Evolutionary conservation across 1,140 invertebrate species (phyloP).

Genomic region (Drosophila saltans): DNA sequence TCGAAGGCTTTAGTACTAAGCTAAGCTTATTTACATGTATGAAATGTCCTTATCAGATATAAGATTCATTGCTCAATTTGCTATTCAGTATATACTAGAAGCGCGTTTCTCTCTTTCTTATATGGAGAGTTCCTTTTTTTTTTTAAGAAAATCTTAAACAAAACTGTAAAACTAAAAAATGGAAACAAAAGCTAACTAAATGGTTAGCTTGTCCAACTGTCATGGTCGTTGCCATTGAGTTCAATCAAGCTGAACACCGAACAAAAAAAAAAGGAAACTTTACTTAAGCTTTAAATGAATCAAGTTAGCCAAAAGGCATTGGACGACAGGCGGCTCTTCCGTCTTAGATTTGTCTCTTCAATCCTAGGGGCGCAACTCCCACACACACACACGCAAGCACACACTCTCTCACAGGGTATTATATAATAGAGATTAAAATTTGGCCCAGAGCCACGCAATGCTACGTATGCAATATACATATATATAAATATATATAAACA

Average conservation of each 20-base stretch:
- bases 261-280: neutral
- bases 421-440: slow-evolving; percentile 43
- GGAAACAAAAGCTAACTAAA: neutral
- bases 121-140: neutral
- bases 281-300: slow-evolving; percentile 30
- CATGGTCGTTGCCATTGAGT: slow-evolving; percentile 53
- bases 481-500: slow-evolving; percentile 20
- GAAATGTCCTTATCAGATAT: too few relatives aligned
- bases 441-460: slow-evolving; percentile 53
- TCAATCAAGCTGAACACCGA: slow-evolving; percentile 38
- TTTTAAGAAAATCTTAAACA: neutral
- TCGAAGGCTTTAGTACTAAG: too few relatives aligned
- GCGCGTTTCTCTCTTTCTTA: neutral
- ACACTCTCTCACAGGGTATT: slow-evolving; percentile 23
- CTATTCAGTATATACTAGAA: too few relatives aligned
- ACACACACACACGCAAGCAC: slow-evolving; percentile 24
- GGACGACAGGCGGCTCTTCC: slow-evolving; percentile 47
- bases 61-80: too few relatives aligned
- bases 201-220: slow-evolving; percentile 35
- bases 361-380: neutral
- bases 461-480: slow-evolving; percentile 26
- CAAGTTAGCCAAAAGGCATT: slow-evolving; percentile 42
- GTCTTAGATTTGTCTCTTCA: slow-evolving; percentile 55
- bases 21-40: too few relatives aligned
- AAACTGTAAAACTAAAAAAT: neutral